phyloP scores from a whole-genome alignment of 2,797 vertebrate species.

The Acropternis orthonyx region DNA sequence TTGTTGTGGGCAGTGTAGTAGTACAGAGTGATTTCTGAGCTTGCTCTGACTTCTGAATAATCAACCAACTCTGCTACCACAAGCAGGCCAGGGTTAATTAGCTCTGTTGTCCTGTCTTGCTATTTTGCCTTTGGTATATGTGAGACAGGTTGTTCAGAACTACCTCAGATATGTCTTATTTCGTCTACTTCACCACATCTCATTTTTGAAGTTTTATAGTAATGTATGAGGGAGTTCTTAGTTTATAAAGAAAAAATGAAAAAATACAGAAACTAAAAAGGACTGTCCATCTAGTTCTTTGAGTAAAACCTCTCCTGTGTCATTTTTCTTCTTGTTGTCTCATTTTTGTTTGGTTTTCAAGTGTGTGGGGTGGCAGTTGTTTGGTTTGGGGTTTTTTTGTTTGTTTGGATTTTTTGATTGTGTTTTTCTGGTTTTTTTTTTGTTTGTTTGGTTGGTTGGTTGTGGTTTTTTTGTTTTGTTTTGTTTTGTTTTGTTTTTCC shows the following conservation, averaged over 20 bases:
- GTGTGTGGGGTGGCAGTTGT: too few relatives aligned
- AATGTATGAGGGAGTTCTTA: neutral
- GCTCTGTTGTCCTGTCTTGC: neutral
- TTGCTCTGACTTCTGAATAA: neutral
- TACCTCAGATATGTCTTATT: neutral
- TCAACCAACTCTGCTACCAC: neutral
- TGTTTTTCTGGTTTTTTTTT: too few relatives aligned
- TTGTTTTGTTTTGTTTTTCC: too few relatives aligned
- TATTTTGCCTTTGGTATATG: neutral
- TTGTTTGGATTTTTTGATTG: rapidly evolving
- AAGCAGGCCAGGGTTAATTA: neutral
- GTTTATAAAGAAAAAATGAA: neutral
- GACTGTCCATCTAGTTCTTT: neutral
- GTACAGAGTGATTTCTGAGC: neutral
- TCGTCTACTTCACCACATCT: neutral
- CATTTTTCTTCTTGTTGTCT: neutral
- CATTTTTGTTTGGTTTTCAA: rapidly evolving
- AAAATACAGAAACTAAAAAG: neutral
- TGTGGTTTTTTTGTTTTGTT: neutral
- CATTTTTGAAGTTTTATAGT: neutral
- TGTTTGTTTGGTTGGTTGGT: too few relatives aligned
- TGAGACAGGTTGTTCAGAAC: neutral
- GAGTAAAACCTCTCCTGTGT: neutral
- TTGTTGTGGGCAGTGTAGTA: neutral
- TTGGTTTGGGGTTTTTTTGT: rapidly evolving